phyloP scores from a whole-genome alignment of 2,888 invertebrate genomes.

The Ariolimax columbianus region DNA sequence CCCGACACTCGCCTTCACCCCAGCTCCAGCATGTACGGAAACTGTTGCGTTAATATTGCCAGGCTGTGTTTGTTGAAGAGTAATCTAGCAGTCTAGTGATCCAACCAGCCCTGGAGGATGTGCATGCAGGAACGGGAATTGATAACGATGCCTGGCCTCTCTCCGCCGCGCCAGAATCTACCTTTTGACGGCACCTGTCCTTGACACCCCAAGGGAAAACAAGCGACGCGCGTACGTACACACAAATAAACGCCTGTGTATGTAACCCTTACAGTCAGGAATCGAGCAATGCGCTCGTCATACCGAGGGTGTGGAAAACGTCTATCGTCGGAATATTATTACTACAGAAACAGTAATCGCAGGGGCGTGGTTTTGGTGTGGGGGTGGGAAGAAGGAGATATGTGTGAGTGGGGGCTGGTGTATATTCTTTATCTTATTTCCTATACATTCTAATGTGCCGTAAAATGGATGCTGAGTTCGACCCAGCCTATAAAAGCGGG shows the following conservation, averaged over 20 bases:
- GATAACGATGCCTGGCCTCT: not conserved
- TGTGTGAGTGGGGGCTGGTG: no score
- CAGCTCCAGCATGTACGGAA: conserved; percentile 6
- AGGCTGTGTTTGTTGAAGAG: conserved; percentile 1
- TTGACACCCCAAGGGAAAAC: conserved; percentile 7
- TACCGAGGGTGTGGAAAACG: not conserved
- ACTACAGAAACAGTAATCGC: not conserved
- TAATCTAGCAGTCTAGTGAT: not conserved
- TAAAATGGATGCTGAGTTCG: no score
- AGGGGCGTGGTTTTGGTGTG: not conserved
- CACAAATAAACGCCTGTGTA: conserved; percentile 20
- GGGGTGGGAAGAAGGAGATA: no score
- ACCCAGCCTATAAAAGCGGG: no score
- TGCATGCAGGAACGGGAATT: not conserved
- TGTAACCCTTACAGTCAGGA: conserved; percentile 1
- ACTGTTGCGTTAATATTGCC: not conserved
- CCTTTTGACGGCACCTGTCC: conserved; percentile 7
- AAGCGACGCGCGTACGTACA: not conserved
- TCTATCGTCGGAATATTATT: not conserved
- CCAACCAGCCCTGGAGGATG: not conserved
- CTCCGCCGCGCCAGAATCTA: not conserved
- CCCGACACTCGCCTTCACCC: not conserved
- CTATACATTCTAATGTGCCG: no score
- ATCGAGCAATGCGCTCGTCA: not conserved
- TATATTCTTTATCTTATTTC: no score